Evolutionary conservation across 2,888 invertebrate species (phyloP).

Genomic region (Platerodrilus igneus): DNA sequence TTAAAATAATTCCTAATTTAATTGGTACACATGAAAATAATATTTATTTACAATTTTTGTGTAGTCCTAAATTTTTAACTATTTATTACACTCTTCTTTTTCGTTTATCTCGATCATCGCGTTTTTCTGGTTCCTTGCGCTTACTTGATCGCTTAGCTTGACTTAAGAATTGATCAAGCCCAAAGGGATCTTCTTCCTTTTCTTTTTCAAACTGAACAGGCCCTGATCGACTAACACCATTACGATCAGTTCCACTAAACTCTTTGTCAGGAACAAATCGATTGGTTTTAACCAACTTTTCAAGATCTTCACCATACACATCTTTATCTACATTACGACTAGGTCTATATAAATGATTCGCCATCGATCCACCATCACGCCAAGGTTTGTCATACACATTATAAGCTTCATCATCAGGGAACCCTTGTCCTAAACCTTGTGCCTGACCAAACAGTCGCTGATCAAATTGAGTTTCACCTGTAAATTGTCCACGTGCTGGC

Average conservation of each 20-base stretch:
- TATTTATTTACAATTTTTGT: no score
- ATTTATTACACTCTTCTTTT: conserved; percentile 47
- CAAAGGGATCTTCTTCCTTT: conserved; percentile 90
- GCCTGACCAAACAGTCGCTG: conserved; percentile 92
- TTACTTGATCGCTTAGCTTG: conserved; percentile 84
- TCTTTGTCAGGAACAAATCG: conserved; percentile 98
- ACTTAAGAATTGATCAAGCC: conserved; percentile 95
- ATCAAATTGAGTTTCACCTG: conserved; percentile 86
- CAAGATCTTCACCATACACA: conserved; percentile 85
- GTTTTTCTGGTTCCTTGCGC: conserved; percentile 55
- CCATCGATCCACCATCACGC: conserved; percentile 83
- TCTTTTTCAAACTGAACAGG: conserved; percentile 95
- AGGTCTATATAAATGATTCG: conserved; percentile 86
- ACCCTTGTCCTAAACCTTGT: conserved; percentile 83
- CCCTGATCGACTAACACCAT: conserved; percentile 66
- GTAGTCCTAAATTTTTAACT: no score
- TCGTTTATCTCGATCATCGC: conserved; percentile 48
- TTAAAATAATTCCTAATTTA: no score
- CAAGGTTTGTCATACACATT: conserved; percentile 98
- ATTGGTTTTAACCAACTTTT: conserved; percentile 81
- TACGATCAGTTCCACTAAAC: conserved; percentile 85
- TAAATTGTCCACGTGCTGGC: conserved; percentile 71
- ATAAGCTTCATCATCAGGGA: conserved; percentile 95
- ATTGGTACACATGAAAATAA: no score
- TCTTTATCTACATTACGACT: conserved; percentile 85